Base-by-base conservation (phyloP, 2,888 invertebrate species). In the Himalopsyche tibetana region DNA sequence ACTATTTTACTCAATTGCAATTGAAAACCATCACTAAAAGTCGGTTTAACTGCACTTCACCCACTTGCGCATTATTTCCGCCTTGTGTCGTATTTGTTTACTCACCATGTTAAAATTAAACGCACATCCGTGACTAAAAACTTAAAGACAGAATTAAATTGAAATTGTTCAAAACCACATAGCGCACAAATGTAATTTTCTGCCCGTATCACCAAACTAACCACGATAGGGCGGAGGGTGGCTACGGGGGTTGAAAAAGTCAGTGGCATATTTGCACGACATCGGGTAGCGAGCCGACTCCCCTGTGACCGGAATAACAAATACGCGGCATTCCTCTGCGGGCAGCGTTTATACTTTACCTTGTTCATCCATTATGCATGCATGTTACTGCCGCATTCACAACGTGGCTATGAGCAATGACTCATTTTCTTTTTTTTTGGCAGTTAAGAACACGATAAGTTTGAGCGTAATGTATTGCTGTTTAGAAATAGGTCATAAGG, bases 101-200 rank as follows among this genome's bases (percentile, higher is more conserved):
- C 51, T 51, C 15, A 4, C 51, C 15, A 15, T 15, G 51, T 15
- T 51, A 15, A 51, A 19, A 63, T 63, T 63, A 63, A 63, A 63
- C 63, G 8, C 3, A 63, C 8, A 19, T 19, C 19, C 63, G 63
- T 63, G 63, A 63, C 63, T 19, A 63, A 63, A 63, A 63, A 63
- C 56, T 19, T 19, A 63, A 63, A 19, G 19, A 63, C 28, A 19
- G 56, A 28, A 63, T 63, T 63, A 63, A 63, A 19, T 63, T 63
- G 19, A 63, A 63, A 63, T 63, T 63, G 63, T 28, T 63, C 19
- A 11, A 63, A 63, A 63, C 63, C 63, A 63, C 63, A 63, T 5
- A 63, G 63, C 63, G 63, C 19, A 63, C 63, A 63, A 63, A 63
- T 63, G 63, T 63, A 19, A 63, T 63, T n/a, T 63, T 63, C 63